Conservation (phyloP, 30 jellyfish, hydroid and myxozoan genomes). For the Pelagia noctiluca region DNA sequence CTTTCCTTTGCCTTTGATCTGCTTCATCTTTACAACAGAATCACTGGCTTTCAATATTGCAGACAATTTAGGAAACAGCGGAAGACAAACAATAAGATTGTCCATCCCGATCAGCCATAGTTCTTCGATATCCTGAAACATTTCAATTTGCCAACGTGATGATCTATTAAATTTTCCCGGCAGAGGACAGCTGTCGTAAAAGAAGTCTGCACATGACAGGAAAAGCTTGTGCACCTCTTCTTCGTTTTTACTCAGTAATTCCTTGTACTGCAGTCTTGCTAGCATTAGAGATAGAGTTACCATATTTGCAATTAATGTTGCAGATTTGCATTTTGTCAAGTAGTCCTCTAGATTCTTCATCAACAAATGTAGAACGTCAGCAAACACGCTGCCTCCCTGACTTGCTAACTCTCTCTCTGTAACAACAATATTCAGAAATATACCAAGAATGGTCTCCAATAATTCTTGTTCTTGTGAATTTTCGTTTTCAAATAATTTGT, state of each 20-base stretch:
- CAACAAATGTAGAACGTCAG: slow-evolving; percentile 4
- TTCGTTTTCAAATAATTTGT: background rate
- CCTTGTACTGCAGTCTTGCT: slow-evolving; percentile 36
- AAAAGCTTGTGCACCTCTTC: background rate
- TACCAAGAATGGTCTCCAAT: slow-evolving; percentile 6
- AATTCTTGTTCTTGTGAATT: background rate
- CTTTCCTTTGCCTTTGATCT: too few species aligned
- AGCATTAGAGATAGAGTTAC: slow-evolving; percentile 47
- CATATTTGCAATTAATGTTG: background rate
- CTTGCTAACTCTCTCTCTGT: background rate
- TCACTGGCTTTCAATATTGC: background rate
- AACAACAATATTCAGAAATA: background rate
- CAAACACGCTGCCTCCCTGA: slow-evolving; percentile 2
- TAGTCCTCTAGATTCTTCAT: background rate
- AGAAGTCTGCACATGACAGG: background rate
- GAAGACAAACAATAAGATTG: slow-evolving; percentile 31
- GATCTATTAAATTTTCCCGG: background rate
- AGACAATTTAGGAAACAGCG: background rate
- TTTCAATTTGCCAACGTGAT: background rate
- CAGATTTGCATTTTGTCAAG: background rate
- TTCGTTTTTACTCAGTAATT: background rate
- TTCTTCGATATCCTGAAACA: slow-evolving; percentile 39
- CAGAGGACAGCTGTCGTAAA: slow-evolving; percentile 28
- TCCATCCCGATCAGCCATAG: slow-evolving; percentile 59
- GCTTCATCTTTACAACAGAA: background rate